Conservation (phyloP, 1,140 invertebrate species). For the Proctacanthus coquilletti region DNA sequence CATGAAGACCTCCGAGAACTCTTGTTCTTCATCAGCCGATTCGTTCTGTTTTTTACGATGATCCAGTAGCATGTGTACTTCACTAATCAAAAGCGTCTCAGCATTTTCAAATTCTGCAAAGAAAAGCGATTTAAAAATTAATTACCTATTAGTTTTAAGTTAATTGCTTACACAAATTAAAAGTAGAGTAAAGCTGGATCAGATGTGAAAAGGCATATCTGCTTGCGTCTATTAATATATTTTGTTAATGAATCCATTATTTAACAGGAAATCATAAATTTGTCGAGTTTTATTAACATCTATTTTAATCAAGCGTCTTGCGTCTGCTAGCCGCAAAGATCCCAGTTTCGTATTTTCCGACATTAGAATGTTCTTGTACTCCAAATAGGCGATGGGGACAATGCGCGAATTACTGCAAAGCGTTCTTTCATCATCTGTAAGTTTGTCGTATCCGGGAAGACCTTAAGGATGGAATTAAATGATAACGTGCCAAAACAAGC, state of each 20-base stretch:
- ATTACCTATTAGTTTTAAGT: conserved; percentile 7
- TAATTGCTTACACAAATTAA: conserved; percentile 3
- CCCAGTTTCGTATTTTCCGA: conserved; percentile 58
- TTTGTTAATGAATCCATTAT: conserved; percentile 52
- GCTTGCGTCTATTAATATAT: conserved; percentile 23
- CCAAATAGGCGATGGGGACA: conserved; percentile 58
- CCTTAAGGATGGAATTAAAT: conserved; percentile 34
- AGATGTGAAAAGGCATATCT: too few relatives aligned
- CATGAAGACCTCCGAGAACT: conserved; percentile 96
- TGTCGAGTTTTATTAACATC: conserved; percentile 89
- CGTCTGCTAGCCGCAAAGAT: conserved; percentile 57
- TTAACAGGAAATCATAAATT: conserved; percentile 67
- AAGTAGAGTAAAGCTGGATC: conserved; percentile 4
- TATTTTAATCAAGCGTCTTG: conserved; percentile 69
- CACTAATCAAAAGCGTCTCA: conserved; percentile 93
- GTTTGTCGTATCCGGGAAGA: conserved; percentile 60
- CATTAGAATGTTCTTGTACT: conserved; percentile 57
- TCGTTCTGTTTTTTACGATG: conserved; percentile 96
- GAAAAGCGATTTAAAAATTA: conserved; percentile 1
- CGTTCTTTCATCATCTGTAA: conserved; percentile 54
- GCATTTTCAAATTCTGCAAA: conserved; percentile 94
- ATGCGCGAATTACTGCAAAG: conserved; percentile 60
- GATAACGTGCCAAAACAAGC: not conserved
- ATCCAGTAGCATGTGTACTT: conserved; percentile 95
- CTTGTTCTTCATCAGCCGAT: conserved; percentile 94